Base-by-base conservation (phyloP, 1,140 invertebrate species). In the Sitobion miscanthi region DNA sequence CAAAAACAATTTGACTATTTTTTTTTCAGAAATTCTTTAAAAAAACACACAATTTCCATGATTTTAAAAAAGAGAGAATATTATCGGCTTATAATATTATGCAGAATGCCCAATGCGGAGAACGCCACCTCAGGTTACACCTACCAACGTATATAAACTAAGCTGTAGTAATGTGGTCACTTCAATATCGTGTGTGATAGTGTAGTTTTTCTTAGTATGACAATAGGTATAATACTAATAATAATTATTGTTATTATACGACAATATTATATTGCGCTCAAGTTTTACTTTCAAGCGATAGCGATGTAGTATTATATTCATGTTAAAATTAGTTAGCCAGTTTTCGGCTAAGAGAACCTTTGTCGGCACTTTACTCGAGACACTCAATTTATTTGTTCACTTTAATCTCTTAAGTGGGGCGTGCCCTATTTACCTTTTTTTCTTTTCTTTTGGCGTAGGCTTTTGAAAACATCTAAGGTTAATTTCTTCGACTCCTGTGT, bases 331-430 rank as follows among this genome's bases (percentile, higher is more conserved):
- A 45, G 83, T 30, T 21, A 42, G 42, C 86, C 45, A 25, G 86
- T 87, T 49, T 52, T 87, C 47, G 45, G 21, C 45, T 87, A 87
- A 87, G 35, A 87, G 47, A 30, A 87, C 45, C 47, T 87, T 87
- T 52, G 30, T 30, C 20, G 45, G 45, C 45, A 87, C 86, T 87
- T 52, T 87, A 87, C 25, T 7, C 45, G 14, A 49, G 86, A n/a
- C 83, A 25, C 45, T 47, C 85, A 87, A 87, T 87, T n/a, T 87
- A 49, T 87, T 49, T 52, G 30, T 49, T 52, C 86, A 87, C 47
- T 87, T 87, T 87, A 87, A 49, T 87, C n/a, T 52, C 25, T 87
- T 87, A 87, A 87, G 86, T 49, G 86, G 47, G 47, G 38, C 30
- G 86, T 49, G 30, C 30, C 47, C 86, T 49, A 87, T 52, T 49